Percentiles rank a stretch among this genome's conserved stretches.
Evolutionary conservation across 2,113 vertebrate genomes (phyloP).

Genomic region (Thymallus thymallus): DNA sequence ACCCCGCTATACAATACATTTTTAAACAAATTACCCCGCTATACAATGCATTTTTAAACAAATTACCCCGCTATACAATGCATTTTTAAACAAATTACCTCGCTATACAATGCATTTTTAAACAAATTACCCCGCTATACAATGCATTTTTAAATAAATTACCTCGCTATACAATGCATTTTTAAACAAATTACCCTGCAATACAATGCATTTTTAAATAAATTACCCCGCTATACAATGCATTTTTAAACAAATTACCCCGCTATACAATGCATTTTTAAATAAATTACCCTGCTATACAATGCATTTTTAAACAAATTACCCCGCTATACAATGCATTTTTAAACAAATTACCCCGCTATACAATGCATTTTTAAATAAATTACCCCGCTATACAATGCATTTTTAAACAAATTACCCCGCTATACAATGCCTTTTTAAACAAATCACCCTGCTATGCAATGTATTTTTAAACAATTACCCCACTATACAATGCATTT

Average conservation of each 20-base stretch:
- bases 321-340: conserved; percentile 18
- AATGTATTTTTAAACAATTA: conserved; percentile 21
- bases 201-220: conserved; percentile 24
- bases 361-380: conserved; percentile 24
- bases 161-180: conserved; percentile 17
- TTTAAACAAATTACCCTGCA: not conserved
- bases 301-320: conserved; percentile 24
- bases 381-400: conserved; percentile 3
- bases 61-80: conserved; percentile 3
- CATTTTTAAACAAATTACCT: conserved; percentile 11
- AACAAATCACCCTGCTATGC: not conserved
- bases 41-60: conserved; percentile 24
- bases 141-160: conserved; percentile 24
- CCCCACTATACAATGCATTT: conserved; percentile 19
- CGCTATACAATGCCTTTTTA: conserved; percentile 17
- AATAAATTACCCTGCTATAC: not conserved
- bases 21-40: not conserved
- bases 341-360: not conserved
- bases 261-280: conserved; percentile 24
- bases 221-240: conserved; percentile 3
- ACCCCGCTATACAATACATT: conserved; percentile 17
- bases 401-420: conserved; percentile 11
- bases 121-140: not conserved
- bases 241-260: conserved; percentile 11
- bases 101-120: conserved; percentile 24